These are phyloP conservation scores for Chymomyza amoena DNA, from an alignment of 2,888 invertebrate genomes.

Conservation along the genomic window DNA sequence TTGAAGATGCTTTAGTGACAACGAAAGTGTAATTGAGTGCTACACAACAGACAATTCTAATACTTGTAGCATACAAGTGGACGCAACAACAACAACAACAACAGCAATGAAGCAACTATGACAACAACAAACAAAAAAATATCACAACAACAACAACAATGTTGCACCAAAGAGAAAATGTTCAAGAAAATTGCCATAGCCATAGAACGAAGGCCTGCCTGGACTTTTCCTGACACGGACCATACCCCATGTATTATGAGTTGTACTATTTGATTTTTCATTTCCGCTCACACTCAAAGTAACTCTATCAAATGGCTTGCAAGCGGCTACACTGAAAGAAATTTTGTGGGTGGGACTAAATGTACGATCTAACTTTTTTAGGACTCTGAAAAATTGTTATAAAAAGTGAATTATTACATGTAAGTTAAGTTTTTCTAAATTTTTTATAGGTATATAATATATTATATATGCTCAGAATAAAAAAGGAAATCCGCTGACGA, in stretches of 20 bases:
- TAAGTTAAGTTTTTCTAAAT: too few relatives aligned
- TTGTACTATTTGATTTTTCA: constrained; percentile 65
- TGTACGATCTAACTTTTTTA: too few relatives aligned
- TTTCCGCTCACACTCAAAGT: constrained; percentile 47
- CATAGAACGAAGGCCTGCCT: background rate
- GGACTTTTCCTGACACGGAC: background rate
- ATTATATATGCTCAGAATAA: too few relatives aligned
- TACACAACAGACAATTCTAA: constrained; percentile 66
- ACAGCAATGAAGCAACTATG: constrained; percentile 10
- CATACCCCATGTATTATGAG: constrained; percentile 47
- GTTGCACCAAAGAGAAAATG: constrained; percentile 11
- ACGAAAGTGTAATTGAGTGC: constrained; percentile 69
- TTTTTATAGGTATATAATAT: too few relatives aligned
- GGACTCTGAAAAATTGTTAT: too few relatives aligned
- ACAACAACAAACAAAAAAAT: too few relatives aligned
- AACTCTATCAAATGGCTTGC: background rate
- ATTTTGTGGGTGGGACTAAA: background rate
- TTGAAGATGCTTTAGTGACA: constrained; percentile 65
- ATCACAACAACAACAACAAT: background rate
- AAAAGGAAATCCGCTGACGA: too few relatives aligned
- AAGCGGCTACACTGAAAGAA: background rate
- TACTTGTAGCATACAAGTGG: constrained; percentile 45
- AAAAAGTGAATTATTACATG: too few relatives aligned
- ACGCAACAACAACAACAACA: constrained; percentile 24
- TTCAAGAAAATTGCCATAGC: constrained; percentile 51